These are phyloP conservation scores for Archegozetes longisetosus DNA, from an alignment of 1,140 invertebrate genomes.

Conservation along the genomic window DNA sequence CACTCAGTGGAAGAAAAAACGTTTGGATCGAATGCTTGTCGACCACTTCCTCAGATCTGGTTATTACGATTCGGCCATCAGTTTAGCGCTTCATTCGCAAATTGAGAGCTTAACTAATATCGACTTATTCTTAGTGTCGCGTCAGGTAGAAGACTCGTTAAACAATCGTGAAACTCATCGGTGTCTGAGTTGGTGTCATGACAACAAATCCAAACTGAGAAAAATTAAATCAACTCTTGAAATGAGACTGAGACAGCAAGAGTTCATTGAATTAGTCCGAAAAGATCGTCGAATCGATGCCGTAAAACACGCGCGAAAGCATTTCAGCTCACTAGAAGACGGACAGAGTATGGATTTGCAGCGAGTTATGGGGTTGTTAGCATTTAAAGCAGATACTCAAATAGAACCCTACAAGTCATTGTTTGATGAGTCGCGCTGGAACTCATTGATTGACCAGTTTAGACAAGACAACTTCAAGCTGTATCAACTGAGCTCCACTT, in stretches of 20 bases:
- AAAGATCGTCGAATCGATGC: slow-evolving; percentile 69
- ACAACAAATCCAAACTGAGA: slow-evolving; percentile 87
- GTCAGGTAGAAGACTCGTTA: slow-evolving; percentile 58
- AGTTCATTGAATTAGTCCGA: slow-evolving; percentile 88
- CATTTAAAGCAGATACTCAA: slow-evolving; percentile 62
- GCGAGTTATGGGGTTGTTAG: slow-evolving; percentile 83
- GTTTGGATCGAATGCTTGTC: slow-evolving; percentile 83
- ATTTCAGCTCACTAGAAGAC: slow-evolving; percentile 70
- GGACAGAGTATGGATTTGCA: slow-evolving; percentile 58
- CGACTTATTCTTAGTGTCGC: slow-evolving; percentile 73
- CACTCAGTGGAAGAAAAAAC: slow-evolving; percentile 57
- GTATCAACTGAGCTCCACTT: slow-evolving; percentile 76
- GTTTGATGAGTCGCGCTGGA: slow-evolving; percentile 53
- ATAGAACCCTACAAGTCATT: slow-evolving; percentile 46
- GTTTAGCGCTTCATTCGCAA: slow-evolving; percentile 58
- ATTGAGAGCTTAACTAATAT: slow-evolving; percentile 72
- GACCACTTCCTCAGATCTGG: slow-evolving; percentile 91
- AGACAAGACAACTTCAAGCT: slow-evolving; percentile 81
- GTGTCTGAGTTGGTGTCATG: slow-evolving; percentile 90
- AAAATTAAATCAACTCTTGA: slow-evolving; percentile 54
- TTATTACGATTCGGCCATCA: slow-evolving; percentile 78
- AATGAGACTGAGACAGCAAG: slow-evolving; percentile 81
- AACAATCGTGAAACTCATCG: slow-evolving; percentile 60
- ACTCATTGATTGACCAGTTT: slow-evolving; percentile 70
- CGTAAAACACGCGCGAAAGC: slow-evolving; percentile 79